Evolutionary conservation across 1,140 invertebrate genomes (phyloP).

Genomic region (Drosophila insularis): DNA sequence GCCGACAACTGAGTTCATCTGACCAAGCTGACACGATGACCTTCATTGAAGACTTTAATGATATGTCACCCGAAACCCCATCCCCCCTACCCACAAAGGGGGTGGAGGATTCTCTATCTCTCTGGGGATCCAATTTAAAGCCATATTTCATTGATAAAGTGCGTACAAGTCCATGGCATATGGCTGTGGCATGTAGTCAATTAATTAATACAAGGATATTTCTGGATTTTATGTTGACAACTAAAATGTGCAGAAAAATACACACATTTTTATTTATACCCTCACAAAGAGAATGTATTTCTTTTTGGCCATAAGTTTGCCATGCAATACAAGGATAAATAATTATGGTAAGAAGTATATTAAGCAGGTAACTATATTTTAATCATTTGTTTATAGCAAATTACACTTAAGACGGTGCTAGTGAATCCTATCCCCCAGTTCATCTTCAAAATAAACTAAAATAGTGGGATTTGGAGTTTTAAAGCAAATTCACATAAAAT

Average conservation of each 20-base stretch:
- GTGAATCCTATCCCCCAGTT: no score
- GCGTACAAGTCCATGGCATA: conserved; percentile 37
- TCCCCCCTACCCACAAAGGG: background rate
- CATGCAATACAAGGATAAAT: no score
- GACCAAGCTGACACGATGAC: conserved; percentile 55
- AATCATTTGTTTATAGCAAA: no score
- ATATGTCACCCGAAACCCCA: conserved; percentile 29
- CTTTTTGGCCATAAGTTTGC: no score
- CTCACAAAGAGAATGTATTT: no score
- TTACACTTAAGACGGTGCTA: no score
- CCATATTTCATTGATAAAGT: conserved; percentile 74
- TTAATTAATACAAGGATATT: conserved; percentile 69
- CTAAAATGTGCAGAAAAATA: conserved; percentile 10
- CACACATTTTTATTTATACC: no score
- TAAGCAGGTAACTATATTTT: no score
- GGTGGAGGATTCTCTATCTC: background rate
- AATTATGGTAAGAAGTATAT: no score
- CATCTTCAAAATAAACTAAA: no score
- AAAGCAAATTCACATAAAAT: no score
- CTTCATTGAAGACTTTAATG: conserved; percentile 58
- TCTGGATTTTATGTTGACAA: conserved; percentile 21
- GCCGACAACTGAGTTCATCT: conserved; percentile 40
- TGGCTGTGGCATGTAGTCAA: conserved; percentile 25
- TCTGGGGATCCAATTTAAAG: conserved; percentile 63
- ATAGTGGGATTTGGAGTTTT: no score